Evolutionary conservation across 2,113 vertebrate genomes (phyloP), one percentile per base, ranked within the genome.

Genomic region (Paradisaea rubra): DNA sequence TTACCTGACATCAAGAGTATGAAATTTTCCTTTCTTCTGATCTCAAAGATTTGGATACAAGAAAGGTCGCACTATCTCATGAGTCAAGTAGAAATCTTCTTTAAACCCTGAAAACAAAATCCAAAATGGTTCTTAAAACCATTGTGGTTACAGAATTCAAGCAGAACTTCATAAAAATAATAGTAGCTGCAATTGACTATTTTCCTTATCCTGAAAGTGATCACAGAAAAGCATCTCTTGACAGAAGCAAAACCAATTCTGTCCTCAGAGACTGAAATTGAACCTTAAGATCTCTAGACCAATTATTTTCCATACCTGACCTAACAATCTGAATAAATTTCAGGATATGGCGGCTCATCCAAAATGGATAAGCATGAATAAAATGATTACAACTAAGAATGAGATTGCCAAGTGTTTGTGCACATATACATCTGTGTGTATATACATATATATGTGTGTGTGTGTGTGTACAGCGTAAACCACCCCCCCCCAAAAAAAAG

Each of bases 1-100:
- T 97, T 97, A 97, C 96, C 97, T 97, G 94, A 94, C 95, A 96
- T 73, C 96, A 97, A 96, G 95, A 96, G 91, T 89, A 97, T 95
- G 95, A 97, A 94, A 95, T 77, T 94, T 97, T 97, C 94, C 93
- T 97, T 96, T 96, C 95, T 96, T 94, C 97, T 97, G 76, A 97
- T 89, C 60, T 96, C 94, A 97, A 97, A 97, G 80, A 95, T 96
- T 94, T 97, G 95, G 93, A 97, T 95, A 94, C 92, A 96, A 96
- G 96, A 95, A 97, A 97, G 89, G 95, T 93, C 79, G 86, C 81
- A 96, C 92, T 95, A 97, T 95, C 88, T 95, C 96, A 97, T 95
- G 96, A 95, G 72, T 95, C 95, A 97, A 97, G 95, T 87, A 94
- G 95, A 89, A 95, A 95, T 97, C 96, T 96, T 97, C 96, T 96